Conservation (phyloP, 2,888 invertebrate species). For the Spisula subtruncata region DNA sequence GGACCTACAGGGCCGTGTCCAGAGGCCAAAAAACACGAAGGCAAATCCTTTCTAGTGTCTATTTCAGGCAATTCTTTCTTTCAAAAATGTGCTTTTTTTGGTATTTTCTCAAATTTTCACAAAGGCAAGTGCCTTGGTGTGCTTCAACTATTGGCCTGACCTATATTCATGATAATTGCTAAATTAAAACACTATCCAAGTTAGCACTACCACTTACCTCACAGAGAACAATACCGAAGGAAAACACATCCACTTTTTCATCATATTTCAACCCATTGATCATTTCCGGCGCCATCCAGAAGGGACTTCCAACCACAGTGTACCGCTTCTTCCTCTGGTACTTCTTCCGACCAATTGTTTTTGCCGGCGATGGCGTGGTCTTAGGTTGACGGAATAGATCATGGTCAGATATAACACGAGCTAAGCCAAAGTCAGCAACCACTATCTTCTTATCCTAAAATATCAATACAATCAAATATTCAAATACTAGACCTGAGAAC, state of each 20-base stretch:
- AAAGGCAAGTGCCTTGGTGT: too few relatives aligned
- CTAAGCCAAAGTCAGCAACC: slow-evolving; percentile 98
- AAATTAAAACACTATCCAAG: too few relatives aligned
- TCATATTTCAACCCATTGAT: slow-evolving; percentile 98
- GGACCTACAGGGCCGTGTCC: too few relatives aligned
- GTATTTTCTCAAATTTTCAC: too few relatives aligned
- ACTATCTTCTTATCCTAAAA: slow-evolving; percentile 95
- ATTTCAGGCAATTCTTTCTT: too few relatives aligned
- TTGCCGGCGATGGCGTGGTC: slow-evolving; percentile 66
- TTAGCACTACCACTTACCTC: slow-evolving; percentile 90
- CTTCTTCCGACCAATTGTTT: slow-evolving; percentile 88
- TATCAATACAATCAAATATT: slow-evolving; percentile 12
- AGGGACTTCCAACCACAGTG: slow-evolving; percentile 98
- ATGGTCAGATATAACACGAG: slow-evolving; percentile 89
- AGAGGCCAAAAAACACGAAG: too few relatives aligned
- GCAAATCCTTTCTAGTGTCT: too few relatives aligned
- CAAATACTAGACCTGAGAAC: too few relatives aligned
- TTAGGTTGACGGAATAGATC: slow-evolving; percentile 67
- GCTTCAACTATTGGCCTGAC: too few relatives aligned
- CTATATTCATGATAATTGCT: too few relatives aligned
- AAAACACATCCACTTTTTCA: slow-evolving; percentile 98
- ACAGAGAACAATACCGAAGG: slow-evolving; percentile 97
- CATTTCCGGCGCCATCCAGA: slow-evolving; percentile 99
- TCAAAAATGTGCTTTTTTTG: too few relatives aligned
- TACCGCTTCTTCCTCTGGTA: slow-evolving; percentile 94